Base-by-base conservation (phyloP, 2,888 invertebrate genomes). In the Pheosia tremula region DNA sequence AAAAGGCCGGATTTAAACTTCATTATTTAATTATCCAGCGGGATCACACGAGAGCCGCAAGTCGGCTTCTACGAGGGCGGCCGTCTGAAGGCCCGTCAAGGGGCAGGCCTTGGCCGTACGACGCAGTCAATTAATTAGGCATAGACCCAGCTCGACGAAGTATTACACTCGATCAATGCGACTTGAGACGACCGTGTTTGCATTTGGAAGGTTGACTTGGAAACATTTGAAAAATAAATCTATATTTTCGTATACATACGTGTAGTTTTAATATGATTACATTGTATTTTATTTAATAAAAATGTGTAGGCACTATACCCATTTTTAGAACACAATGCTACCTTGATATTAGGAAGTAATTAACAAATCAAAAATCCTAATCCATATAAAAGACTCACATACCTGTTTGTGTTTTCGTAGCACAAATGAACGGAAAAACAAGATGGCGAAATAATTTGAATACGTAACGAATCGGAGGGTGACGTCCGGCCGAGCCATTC, bases 391-490 rank as follows among this genome's bases (percentile, higher is more conserved):
- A 82, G 80, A 80, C 78, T 24, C 72, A 77, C 74, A 66, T 77
- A 55, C 39, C 4, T 54, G 85, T 81, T 82, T 78, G 24, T 73
- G 81, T 84, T 84, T 82, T 79, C 80, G 75, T 79, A 81, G 86
- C 76, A 84, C 86, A 89, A 91, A 88, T 88, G 86, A 83, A 86
- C 86, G 83, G 87, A 88, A 90, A 90, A 91, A 91, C 89, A 89
- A 88, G 86, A 89, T 84, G 83, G 83, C 84, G 81, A 88, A 90
- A 93, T 91, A 90, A 92, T 93, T 93, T 93, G 90, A 93, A 93
- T 92, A 91, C 90, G 88, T 91, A 93, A 91, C 91, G 92, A 92
- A 91, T 87, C 76, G 85, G 87, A 89, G 90, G 91, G 91, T 89
- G 85, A 88, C 88, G 88, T 76, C 88, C 89, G 88, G 84, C 68